Base-by-base conservation (phyloP, 1,140 invertebrate genomes). In the Aleiodes sp. region DNA sequence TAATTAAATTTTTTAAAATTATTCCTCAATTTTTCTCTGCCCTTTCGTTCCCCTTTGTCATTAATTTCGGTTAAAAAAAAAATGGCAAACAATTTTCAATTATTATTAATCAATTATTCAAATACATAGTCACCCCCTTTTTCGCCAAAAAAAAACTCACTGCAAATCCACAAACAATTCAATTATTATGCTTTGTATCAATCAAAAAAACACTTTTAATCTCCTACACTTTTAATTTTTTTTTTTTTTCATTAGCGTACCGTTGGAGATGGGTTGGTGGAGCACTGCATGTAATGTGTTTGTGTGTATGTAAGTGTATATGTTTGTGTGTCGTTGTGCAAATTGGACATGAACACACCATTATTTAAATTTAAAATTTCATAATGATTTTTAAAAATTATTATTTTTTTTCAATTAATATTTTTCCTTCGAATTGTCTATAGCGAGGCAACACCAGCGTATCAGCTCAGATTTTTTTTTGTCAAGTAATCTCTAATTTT, bases 251-350 rank as follows among this genome's bases (percentile, higher is more conserved):
- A 24, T 59, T 43, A 70, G 72, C 29, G 68, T 70, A 70, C 68
- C 68, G 65, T 65, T 64, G 63, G 60, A 72, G 71, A 67, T 37
- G 43, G 1, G 57, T 67, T 28, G 16, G 14, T 65, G 68, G 39
- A 35, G 61, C 35, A 37, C 43, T 52, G 62, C 60, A 65, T 64
- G 71, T 60, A 24, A 16, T 65, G 19, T n/a, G n/a, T n/a, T n/a
- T n/a, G n/a, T n/a, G n/a, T n/a, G n/a, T n/a, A n/a, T n/a, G n/a
- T n/a, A n/a, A n/a, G n/a, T n/a, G n/a, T n/a, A n/a, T n/a, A n/a
- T n/a, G n/a, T n/a, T n/a, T n/a, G n/a, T n/a, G 28, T 70, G 65
- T 73, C 68, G 72, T 73, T 73, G 72, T 73, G 72, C 72, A 73
- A 73, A 70, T 73, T 57, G 35, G 68, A 73, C 71, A 61, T 73